A percentile compares a stretch with the other conserved stretches of the same genome.
These are phyloP conservation scores for Carapus acus DNA, from an alignment of 2,797 vertebrate species.

Conservation along the genomic window DNA sequence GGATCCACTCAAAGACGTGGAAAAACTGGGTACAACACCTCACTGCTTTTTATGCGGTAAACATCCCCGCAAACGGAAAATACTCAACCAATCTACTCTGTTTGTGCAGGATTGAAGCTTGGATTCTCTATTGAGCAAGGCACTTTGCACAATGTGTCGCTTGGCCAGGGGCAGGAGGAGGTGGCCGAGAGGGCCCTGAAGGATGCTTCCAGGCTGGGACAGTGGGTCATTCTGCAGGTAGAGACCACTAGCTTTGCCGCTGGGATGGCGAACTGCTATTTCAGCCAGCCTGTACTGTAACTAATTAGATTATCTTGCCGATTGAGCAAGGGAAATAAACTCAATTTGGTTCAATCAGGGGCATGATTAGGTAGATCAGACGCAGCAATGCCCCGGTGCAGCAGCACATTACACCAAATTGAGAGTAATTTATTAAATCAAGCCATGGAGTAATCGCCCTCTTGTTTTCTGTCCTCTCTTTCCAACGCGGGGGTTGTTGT, in stretches of 20 bases:
- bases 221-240: constrained; percentile 83
- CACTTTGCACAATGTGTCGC: constrained; percentile 78
- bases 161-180: constrained; percentile 80
- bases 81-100: constrained; percentile 5
- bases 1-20: constrained; percentile 77
- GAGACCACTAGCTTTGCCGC: constrained; percentile 7
- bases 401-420: constrained; percentile 1
- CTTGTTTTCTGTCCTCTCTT: neutral
- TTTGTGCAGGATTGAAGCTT: constrained; percentile 74
- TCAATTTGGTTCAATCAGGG: constrained; percentile 71
- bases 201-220: constrained; percentile 67
- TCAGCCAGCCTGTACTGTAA: constrained; percentile 26
- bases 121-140: constrained; percentile 75
- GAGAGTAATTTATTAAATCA: neutral
- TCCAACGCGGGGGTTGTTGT: neutral
- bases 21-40: constrained; percentile 65
- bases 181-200: constrained; percentile 70
- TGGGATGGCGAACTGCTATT: constrained; percentile 18
- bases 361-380: constrained; percentile 62
- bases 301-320: constrained; percentile 59
- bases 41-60: neutral
- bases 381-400: constrained; percentile 44
- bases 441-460: neutral
- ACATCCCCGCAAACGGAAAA: no score
- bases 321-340: constrained; percentile 54